Evolutionary conservation across 2,113 vertebrate species (phyloP).

Genomic region (Hypomesus transpacificus): DNA sequence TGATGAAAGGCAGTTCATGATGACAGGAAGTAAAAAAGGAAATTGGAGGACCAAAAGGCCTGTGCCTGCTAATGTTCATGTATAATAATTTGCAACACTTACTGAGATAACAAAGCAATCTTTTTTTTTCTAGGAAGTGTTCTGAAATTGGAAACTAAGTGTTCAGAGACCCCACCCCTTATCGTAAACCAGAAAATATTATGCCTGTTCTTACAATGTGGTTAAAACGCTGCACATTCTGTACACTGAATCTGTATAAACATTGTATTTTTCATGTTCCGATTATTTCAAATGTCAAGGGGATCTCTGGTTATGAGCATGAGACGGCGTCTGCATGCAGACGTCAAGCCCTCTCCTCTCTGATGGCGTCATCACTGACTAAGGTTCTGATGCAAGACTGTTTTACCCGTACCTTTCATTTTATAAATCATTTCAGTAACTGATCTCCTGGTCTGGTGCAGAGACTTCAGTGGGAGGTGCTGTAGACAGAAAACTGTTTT

Average conservation of each 20-base stretch:
- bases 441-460: conserved; percentile 27
- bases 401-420: conserved; percentile 52
- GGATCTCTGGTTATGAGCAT: conserved; percentile 46
- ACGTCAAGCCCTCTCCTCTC: conserved; percentile 56
- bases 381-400: conserved; percentile 36
- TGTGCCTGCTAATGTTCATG: conserved; percentile 41
- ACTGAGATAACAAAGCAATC: conserved; percentile 47
- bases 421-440: conserved; percentile 46
- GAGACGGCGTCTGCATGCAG: conserved; percentile 52
- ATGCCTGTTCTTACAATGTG: conserved; percentile 57
- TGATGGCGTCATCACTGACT: conserved; percentile 55
- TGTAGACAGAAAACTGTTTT: conserved; percentile 18
- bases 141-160: conserved; percentile 27
- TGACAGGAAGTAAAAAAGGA: conserved; percentile 9
- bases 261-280: conserved; percentile 63
- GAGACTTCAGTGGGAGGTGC: conserved; percentile 20
- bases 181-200: conserved; percentile 30
- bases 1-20: conserved; percentile 21
- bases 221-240: conserved; percentile 57
- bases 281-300: conserved; percentile 63
- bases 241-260: conserved; percentile 65
- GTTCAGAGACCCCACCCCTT: conserved; percentile 16
- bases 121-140: conserved; percentile 44
- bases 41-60: conserved; percentile 48
- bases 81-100: conserved; percentile 39